These are phyloP conservation scores for Herpailurus yagouaroundi DNA, from an alignment of 2,113 vertebrate species.

Conservation along the genomic window DNA sequence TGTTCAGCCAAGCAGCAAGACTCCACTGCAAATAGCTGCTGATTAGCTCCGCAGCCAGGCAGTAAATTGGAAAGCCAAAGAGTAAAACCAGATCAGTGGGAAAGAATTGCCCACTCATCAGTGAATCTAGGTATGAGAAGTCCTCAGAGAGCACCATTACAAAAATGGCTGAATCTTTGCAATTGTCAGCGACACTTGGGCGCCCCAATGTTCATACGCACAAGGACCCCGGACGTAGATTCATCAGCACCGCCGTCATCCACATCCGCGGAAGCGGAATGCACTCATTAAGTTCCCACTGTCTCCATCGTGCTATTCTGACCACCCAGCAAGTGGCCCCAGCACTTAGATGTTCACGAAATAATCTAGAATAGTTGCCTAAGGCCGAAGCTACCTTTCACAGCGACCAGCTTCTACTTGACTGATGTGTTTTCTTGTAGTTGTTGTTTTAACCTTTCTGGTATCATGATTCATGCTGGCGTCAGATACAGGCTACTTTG, in stretches of 20 bases:
- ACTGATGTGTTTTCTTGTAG: background rate
- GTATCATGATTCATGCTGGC: background rate
- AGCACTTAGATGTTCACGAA: background rate
- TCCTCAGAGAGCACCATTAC: background rate
- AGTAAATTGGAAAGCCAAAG: constrained; percentile 50
- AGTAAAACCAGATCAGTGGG: background rate
- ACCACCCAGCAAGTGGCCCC: background rate
- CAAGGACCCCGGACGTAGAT: background rate
- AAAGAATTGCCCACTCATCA: background rate
- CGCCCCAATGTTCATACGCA: background rate
- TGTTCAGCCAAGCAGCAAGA: background rate
- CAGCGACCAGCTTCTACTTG: background rate
- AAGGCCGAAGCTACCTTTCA: background rate
- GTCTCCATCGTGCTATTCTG: background rate
- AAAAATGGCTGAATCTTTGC: background rate
- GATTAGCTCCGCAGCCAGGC: background rate
- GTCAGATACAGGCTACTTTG: background rate
- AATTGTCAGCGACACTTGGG: background rate
- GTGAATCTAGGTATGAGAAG: background rate
- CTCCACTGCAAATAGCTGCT: background rate
- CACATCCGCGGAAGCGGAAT: background rate
- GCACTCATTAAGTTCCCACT: background rate
- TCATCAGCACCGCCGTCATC: background rate
- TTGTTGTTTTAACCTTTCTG: constrained; percentile 2
- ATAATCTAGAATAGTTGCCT: background rate